Evolutionary conservation across 2,888 invertebrate species (phyloP).

Genomic region (Syrphus vitripennis): DNA sequence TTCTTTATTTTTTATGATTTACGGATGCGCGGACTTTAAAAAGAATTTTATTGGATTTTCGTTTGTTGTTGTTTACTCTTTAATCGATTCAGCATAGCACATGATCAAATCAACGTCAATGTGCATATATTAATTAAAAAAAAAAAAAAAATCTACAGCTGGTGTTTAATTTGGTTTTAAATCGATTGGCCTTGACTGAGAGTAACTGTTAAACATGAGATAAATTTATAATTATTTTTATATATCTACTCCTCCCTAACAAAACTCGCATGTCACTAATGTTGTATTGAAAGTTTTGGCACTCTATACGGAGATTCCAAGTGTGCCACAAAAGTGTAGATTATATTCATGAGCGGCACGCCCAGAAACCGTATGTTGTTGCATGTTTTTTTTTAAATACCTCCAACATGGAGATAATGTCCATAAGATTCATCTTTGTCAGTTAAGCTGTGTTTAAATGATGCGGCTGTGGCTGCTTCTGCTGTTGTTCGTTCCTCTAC

Average conservation of each 20-base stretch:
- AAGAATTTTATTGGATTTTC: slow-evolving; percentile 28
- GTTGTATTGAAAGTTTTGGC: slow-evolving; percentile 38
- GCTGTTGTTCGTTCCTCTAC: background rate
- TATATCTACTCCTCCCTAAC: background rate
- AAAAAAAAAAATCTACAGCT: slow-evolving; percentile 23
- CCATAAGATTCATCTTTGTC: slow-evolving; percentile 34
- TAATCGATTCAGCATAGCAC: slow-evolving; percentile 17
- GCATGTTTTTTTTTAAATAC: background rate
- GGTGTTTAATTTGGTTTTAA: slow-evolving; percentile 36
- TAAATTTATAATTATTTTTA: slow-evolving; percentile 22
- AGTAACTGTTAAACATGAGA: slow-evolving; percentile 30
- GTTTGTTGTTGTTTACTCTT: background rate
- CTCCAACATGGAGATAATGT: slow-evolving; percentile 8
- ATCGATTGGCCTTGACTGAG: slow-evolving; percentile 53
- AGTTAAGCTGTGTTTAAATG: background rate
- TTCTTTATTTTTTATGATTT: background rate
- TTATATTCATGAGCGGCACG: slow-evolving; percentile 9
- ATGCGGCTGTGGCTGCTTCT: background rate
- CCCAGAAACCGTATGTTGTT: background rate
- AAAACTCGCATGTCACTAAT: slow-evolving; percentile 12
- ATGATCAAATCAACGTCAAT: background rate
- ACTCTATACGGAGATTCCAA: slow-evolving; percentile 14
- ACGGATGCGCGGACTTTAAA: slow-evolving; percentile 24
- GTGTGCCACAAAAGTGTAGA: slow-evolving; percentile 21
- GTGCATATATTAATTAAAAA: slow-evolving; percentile 1